A percentile compares a stretch with the other conserved stretches of the same genome.
Conservation (phyloP, 2,113 vertebrate genomes). For the Labrus mixtus region DNA sequence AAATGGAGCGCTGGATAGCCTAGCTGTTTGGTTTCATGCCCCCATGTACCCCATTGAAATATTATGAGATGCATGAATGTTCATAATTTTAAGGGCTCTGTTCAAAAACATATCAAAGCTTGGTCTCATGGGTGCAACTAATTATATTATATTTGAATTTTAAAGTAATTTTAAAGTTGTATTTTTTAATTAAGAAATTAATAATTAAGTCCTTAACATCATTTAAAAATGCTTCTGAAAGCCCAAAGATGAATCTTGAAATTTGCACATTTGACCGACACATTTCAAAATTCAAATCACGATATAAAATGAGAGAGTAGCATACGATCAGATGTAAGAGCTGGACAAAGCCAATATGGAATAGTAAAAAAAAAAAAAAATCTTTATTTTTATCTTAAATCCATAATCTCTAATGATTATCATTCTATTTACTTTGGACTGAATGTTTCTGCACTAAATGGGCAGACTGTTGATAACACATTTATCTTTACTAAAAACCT, state of each 20-base stretch:
- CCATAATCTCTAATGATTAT: no score
- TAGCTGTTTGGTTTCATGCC: no score
- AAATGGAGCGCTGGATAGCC: no score
- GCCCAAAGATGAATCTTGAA: background rate
- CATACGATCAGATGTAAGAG: background rate
- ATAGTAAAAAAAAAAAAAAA: no score
- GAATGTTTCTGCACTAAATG: background rate
- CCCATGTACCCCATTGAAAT: background rate
- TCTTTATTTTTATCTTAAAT: background rate
- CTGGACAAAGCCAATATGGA: background rate
- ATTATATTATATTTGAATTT: background rate
- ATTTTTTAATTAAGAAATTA: background rate
- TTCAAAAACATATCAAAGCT: background rate
- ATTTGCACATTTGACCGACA: no score
- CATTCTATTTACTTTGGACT: background rate
- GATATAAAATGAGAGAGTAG: no score
- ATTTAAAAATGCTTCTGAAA: no score
- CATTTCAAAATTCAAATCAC: no score
- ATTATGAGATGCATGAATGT: background rate
- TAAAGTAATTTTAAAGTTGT: no score
- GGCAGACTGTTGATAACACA: background rate
- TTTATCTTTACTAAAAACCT: slow-evolving; percentile 8
- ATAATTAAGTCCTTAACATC: background rate
- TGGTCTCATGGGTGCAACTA: background rate
- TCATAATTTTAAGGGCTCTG: background rate